Evolutionary conservation across 2,888 invertebrate species (phyloP).

Genomic region (Oligia latruncula): DNA sequence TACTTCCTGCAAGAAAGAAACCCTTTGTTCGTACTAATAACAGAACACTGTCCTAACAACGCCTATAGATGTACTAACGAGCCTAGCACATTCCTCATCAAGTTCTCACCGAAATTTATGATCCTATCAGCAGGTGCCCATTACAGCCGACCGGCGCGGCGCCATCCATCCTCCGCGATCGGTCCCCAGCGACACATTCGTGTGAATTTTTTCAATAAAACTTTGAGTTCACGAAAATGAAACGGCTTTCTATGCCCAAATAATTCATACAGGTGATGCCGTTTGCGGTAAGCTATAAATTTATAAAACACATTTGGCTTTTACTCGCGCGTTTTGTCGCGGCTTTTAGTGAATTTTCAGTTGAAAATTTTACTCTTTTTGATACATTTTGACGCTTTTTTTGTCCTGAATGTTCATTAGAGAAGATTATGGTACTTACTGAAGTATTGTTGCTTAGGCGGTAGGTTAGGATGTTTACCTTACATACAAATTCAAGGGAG

Average conservation of each 20-base stretch:
- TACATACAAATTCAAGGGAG: no score
- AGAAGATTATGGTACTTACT: not conserved
- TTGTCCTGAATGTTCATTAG: not conserved
- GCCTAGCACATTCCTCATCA: not conserved
- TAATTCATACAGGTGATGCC: constrained; percentile 39
- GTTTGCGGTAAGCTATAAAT: constrained; percentile 11
- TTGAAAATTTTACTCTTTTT: not conserved
- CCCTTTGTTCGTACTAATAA: not conserved
- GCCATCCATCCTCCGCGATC: constrained; percentile 19
- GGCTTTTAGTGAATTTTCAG: constrained; percentile 19
- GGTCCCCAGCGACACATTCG: constrained; percentile 44
- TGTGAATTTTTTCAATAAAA: constrained; percentile 57
- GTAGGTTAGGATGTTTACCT: no score
- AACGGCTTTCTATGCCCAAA: constrained; percentile 32
- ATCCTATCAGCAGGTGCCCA: constrained; percentile 17
- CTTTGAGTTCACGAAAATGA: constrained; percentile 29
- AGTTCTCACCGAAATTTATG: constrained; percentile 19
- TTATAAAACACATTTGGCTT: constrained; percentile 21
- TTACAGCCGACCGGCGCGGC: constrained; percentile 2
- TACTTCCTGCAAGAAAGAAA: not conserved
- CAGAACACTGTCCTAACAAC: not conserved
- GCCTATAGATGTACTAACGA: not conserved
- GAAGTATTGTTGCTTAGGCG: not conserved
- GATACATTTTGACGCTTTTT: not conserved
- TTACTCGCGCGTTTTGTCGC: constrained; percentile 21